Base-by-base conservation (phyloP, 1,140 invertebrate genomes). In the Zaprionus inermis region DNA sequence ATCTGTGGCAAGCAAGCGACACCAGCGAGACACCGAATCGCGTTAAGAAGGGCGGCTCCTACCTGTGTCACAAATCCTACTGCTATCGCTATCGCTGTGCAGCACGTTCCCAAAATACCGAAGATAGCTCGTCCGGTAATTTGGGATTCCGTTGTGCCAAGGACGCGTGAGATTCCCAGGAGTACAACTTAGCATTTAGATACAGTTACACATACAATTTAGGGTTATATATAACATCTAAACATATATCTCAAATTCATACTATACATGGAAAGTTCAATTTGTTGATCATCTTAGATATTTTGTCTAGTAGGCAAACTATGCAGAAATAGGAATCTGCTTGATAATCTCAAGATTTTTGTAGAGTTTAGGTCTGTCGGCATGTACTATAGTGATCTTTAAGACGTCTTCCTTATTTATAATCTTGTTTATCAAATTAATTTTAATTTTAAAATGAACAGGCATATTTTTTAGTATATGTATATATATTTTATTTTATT, bases 11-110 rank as follows among this genome's bases (percentile, higher is more conserved):
- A 94, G 28, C 46, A 5, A 73, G 64, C 24, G 90, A 91, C 9
- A 78, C 71, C 0, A 79, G 70, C 16, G 41, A 70, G 1, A 79
- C 74, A 28, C 80, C 94, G 56, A 96, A 98, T 78, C 97, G 96
- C 92, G 97, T 99, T 1, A 99, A 99, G 91, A 99, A 99, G 94
- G 98, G 98, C 57, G 98, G 98, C 0, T 99, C 98, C 0, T 99
- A 96, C 92, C 94, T 99, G 84, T 99, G 98, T 84, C 97, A 98
- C 81, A 94, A 96, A 90, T 96, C 95, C 2, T 98, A 98, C 91
- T 99, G 98, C 92, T 99, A 96, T 92, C 94, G 98, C 60, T 99
- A 99, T 86, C 94, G 98, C 74, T 99, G 98, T 93, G 98, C 96
- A 6, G 97, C 98, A 0, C 93, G 98, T 61, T 98, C 97, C 78